Evolutionary conservation across 2,888 invertebrate species (phyloP).

Genomic region (Crematogaster levior): DNA sequence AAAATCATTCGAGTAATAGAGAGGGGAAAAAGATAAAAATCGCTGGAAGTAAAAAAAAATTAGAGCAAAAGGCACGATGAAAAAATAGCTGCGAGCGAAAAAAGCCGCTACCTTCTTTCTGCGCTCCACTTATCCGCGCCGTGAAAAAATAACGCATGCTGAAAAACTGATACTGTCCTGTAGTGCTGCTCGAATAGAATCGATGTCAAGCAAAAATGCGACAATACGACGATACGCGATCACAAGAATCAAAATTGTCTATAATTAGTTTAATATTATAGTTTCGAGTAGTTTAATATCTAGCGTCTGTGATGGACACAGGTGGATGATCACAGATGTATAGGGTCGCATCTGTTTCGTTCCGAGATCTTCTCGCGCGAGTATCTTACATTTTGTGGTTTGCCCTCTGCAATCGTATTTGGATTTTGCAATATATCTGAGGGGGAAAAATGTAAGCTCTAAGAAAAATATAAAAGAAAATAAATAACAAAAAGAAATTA

Average conservation of each 20-base stretch:
- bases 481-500: no score
- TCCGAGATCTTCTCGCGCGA: background rate
- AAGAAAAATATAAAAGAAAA: no score
- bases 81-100: slow-evolving; percentile 43
- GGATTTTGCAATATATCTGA: no score
- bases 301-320: slow-evolving; percentile 56
- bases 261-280: background rate
- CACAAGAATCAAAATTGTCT: background rate
- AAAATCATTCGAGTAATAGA: background rate
- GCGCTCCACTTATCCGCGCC: background rate
- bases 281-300: slow-evolving; percentile 19
- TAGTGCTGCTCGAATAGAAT: slow-evolving; percentile 42
- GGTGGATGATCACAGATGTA: background rate
- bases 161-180: slow-evolving; percentile 48
- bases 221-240: slow-evolving; percentile 37
- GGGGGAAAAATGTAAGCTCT: no score
- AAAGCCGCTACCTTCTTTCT: slow-evolving; percentile 37
- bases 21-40: slow-evolving; percentile 1
- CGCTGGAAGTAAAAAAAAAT: background rate
- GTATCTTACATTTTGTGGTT: background rate
- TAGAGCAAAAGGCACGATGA: slow-evolving; percentile 25
- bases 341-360: background rate
- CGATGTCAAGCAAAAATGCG: slow-evolving; percentile 35
- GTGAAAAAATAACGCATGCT: slow-evolving; percentile 33
- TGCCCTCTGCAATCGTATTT: background rate